These are phyloP conservation scores for Caenorhabditis sp. DNA, from an alignment of 2,888 invertebrate species.

Conservation along the genomic window DNA sequence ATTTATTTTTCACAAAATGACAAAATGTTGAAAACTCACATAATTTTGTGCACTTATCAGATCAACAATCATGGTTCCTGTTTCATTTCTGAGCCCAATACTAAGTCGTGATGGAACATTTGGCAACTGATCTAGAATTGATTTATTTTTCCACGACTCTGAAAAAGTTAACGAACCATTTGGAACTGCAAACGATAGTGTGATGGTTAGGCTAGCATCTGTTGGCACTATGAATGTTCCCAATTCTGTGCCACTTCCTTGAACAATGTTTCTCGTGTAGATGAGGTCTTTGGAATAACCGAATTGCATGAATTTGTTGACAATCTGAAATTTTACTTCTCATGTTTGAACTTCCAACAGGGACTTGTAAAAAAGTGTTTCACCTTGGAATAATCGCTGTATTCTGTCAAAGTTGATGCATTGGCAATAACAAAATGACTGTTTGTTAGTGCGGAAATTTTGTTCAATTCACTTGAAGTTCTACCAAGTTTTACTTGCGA, in stretches of 20 bases:
- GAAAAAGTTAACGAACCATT: slow-evolving; percentile 3
- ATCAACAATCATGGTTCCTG: neutral
- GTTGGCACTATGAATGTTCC: slow-evolving; percentile 8
- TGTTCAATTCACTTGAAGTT: slow-evolving; percentile 14
- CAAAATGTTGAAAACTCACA: too few relatives aligned
- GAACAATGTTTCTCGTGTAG: slow-evolving; percentile 17
- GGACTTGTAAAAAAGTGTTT: neutral
- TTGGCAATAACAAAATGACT: slow-evolving; percentile 28
- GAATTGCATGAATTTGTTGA: slow-evolving; percentile 8
- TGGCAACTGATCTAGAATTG: slow-evolving; percentile 8
- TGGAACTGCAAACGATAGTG: slow-evolving; percentile 12
- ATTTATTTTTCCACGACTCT: neutral
- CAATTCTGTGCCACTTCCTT: neutral
- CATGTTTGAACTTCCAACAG: too few relatives aligned
- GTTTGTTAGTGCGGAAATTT: slow-evolving; percentile 23
- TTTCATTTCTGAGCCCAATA: slow-evolving; percentile 6
- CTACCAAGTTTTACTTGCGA: neutral
- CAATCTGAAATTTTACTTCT: slow-evolving; percentile 8
- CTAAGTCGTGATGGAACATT: neutral
- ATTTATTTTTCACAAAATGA: too few relatives aligned
- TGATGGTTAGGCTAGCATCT: slow-evolving; percentile 8
- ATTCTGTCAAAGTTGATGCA: slow-evolving; percentile 10
- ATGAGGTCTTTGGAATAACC: slow-evolving; percentile 14
- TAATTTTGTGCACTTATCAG: neutral
- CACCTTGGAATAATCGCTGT: slow-evolving; percentile 13